Evolutionary conservation across 2,797 vertebrate genomes (phyloP), one percentile per base, ranked within the genome.

Genomic region (Oceanodroma leucorhoa): DNA sequence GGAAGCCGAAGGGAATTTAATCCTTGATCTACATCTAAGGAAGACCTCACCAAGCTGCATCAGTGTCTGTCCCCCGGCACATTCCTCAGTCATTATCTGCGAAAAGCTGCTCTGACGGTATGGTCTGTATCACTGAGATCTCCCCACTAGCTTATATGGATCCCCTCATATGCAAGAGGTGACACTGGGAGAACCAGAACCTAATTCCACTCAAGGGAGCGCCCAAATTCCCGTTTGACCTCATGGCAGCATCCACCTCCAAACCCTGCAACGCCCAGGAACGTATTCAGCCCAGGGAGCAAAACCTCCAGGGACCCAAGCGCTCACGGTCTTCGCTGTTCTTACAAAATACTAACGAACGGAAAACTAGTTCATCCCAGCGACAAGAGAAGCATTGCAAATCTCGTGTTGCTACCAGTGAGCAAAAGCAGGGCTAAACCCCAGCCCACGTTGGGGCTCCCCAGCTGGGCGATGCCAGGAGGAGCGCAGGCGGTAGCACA

Each of bases 401-500:
- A 67, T 4, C 57, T 13, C 0, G 0, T 40, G 38, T 6, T 62
- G 76, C 2, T 26, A 45, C 46, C 34, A 24, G 32, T 1, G 60
- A 86, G 53, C 57, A 34, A 24, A 34, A 55, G 72, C 38, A 61
- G 73, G 32, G 69, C 83, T 46, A 41, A 43, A n/a, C 1, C 11
- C 40, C 79, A 83, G 82, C 18, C 17, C 10, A 0, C 0, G 29
- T 3, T 11, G 0, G 7, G 40, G 79, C 22, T 65, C 15, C 61
- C 22, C 38, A 27, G 69, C 7, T 0, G 19, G 71, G 50, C 0
- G 0, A 30, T 45, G 45, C 48, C 10, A 18, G 62, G 23, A 61
- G 36, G 20, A 46, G 29, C 0, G 3, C 29, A 10, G 70, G 75
- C 51, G 41, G 32, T 1, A 30, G 21, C 26, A 32, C 2, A 0